phyloP scores from a whole-genome alignment of 1,140 invertebrate genomes.

The Musca vetustissima region DNA sequence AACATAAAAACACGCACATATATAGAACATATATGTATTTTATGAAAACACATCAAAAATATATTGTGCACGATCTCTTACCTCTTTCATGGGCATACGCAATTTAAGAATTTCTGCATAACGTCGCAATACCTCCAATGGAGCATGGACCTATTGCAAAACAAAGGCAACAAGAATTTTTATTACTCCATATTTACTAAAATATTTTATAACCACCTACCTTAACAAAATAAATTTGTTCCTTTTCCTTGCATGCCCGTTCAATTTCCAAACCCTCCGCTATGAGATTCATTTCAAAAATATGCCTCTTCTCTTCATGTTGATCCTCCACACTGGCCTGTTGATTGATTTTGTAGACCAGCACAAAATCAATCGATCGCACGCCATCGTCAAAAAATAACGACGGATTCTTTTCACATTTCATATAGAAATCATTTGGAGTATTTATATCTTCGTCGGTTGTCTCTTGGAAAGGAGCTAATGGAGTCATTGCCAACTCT shows the following conservation, averaged over 20 bases:
- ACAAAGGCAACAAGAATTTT: neutral
- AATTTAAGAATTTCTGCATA: conserved; percentile 94
- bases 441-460: conserved; percentile 24
- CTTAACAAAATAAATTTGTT: conserved; percentile 71
- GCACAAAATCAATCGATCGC: conserved; percentile 74
- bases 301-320: conserved; percentile 54
- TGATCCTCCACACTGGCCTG: conserved; percentile 55
- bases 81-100: conserved; percentile 91
- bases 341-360: conserved; percentile 69
- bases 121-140: conserved; percentile 78
- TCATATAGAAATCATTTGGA: conserved; percentile 41
- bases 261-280: conserved; percentile 71
- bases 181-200: neutral
- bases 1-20: too few relatives aligned
- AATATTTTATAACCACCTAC: conserved; percentile 39
- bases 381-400: conserved; percentile 69
- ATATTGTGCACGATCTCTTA: conserved; percentile 46
- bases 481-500: conserved; percentile 44
- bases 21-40: too few relatives aligned
- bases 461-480: conserved; percentile 18
- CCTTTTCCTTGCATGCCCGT: conserved; percentile 63
- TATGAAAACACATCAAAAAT: too few relatives aligned
- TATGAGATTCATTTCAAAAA: conserved; percentile 70
- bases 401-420: conserved; percentile 55
- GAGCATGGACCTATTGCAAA: conserved; percentile 81